Evolutionary conservation across 1,140 invertebrate species (phyloP).

Genomic region (Nasonia longicornis): DNA sequence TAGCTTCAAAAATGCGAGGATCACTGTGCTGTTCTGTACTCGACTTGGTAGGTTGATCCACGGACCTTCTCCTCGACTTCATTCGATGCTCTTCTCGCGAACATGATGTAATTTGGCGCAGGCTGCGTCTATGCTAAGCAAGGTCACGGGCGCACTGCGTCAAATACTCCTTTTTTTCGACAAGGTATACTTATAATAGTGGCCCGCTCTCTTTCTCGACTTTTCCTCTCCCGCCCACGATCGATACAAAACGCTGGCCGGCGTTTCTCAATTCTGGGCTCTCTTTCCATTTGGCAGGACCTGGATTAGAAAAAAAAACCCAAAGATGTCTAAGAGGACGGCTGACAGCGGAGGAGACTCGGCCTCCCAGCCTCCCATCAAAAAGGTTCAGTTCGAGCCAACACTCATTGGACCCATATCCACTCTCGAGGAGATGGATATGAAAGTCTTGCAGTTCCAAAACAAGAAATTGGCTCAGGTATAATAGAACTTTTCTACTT

Average conservation of each 20-base stretch:
- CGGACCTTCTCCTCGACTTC: constrained; percentile 6
- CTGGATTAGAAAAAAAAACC: constrained; percentile 27
- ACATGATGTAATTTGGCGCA: constrained; percentile 39
- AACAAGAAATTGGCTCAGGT: constrained; percentile 96
- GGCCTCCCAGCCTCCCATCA: constrained; percentile 80
- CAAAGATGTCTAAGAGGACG: constrained; percentile 79
- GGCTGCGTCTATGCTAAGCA: constrained; percentile 25
- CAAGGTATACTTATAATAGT: constrained; percentile 18
- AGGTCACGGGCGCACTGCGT: constrained; percentile 39
- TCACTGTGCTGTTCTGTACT: background rate
- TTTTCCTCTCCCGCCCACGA: background rate
- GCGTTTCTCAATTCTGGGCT: background rate
- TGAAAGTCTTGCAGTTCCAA: constrained; percentile 96
- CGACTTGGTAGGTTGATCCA: constrained; percentile 27
- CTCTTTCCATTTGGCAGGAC: background rate
- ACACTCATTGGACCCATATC: constrained; percentile 92
- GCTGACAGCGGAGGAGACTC: constrained; percentile 74
- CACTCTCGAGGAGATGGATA: constrained; percentile 96
- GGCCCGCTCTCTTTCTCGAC: background rate
- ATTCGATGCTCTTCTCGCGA: background rate
- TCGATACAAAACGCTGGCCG: background rate
- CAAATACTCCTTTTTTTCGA: constrained; percentile 33
- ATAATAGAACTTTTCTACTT: constrained; percentile 47
- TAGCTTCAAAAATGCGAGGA: constrained; percentile 46
- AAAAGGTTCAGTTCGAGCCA: constrained; percentile 95